Percentiles rank a stretch among this genome's conserved stretches.
Evolutionary conservation across 2,888 invertebrate species (phyloP).

Genomic region (Drosophila meridionalis): DNA sequence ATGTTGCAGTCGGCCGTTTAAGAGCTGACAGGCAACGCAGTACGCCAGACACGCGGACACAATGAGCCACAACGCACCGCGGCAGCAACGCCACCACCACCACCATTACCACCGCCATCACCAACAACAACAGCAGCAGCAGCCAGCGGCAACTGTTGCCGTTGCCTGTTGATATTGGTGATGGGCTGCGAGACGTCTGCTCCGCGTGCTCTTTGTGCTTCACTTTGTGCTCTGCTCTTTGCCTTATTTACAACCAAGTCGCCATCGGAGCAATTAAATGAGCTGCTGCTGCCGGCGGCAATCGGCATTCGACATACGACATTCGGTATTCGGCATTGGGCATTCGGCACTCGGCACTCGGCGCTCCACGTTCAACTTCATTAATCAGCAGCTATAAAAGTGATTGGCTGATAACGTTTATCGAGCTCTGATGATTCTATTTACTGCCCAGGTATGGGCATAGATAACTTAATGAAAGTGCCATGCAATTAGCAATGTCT

Average conservation of each 20-base stretch:
- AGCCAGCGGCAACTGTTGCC: constrained; percentile 53
- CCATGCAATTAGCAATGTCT: constrained; percentile 58
- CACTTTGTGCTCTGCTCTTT: constrained; percentile 32
- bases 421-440: constrained; percentile 74
- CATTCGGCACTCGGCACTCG: constrained; percentile 46
- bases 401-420: constrained; percentile 78
- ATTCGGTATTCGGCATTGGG: background rate
- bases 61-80: constrained; percentile 48
- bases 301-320: constrained; percentile 7
- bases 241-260: constrained; percentile 67
- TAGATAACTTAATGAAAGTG: constrained; percentile 69
- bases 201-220: constrained; percentile 48
- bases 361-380: constrained; percentile 59
- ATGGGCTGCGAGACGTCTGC: constrained; percentile 20
- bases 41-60: constrained; percentile 48
- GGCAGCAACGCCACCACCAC: constrained; percentile 9
- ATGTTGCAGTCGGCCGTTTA: constrained; percentile 82
- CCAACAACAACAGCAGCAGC: constrained; percentile 5
- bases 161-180: constrained; percentile 27
- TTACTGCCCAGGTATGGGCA: constrained; percentile 59
- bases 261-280: constrained; percentile 73
- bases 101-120: background rate
- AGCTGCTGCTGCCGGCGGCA: constrained; percentile 64
- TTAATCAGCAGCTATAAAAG: constrained; percentile 76
- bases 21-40: constrained; percentile 61